phyloP scores from a whole-genome alignment of 2,888 invertebrate genomes.

The Heliconius ethilla region DNA sequence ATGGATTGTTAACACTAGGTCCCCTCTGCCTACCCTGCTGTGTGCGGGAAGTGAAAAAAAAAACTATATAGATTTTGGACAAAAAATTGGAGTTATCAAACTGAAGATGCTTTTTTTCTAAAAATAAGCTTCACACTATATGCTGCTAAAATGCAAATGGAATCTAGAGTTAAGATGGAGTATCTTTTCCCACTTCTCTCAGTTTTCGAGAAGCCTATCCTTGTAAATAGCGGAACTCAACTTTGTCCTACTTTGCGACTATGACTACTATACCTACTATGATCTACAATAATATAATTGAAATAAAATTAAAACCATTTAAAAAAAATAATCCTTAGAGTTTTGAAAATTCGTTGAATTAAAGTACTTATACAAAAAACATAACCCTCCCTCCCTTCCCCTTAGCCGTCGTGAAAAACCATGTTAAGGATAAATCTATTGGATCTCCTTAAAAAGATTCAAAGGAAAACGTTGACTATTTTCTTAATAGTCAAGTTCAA shows the following conservation, averaged over 20 bases:
- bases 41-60: too few relatives aligned
- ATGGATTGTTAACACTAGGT: too few relatives aligned
- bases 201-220: too few relatives aligned
- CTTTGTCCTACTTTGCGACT: too few relatives aligned
- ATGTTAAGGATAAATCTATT: conserved; percentile 4
- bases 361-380: not conserved
- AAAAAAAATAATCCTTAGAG: not conserved
- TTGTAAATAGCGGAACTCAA: too few relatives aligned
- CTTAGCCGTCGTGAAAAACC: not conserved
- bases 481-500: not conserved
- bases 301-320: too few relatives aligned
- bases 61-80: not conserved
- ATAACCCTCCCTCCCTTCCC: too few relatives aligned
- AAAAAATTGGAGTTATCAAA: not conserved
- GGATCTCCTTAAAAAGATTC: not conserved
- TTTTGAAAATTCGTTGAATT: not conserved
- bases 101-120: not conserved
- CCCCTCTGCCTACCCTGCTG: too few relatives aligned
- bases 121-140: not conserved
- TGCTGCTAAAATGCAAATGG: not conserved
- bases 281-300: too few relatives aligned
- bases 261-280: too few relatives aligned
- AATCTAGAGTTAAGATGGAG: not conserved
- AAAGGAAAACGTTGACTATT: not conserved
- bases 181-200: too few relatives aligned